These are phyloP conservation scores for Etia nguti DNA, from an alignment of 2,113 vertebrate species.

Conservation along the genomic window DNA sequence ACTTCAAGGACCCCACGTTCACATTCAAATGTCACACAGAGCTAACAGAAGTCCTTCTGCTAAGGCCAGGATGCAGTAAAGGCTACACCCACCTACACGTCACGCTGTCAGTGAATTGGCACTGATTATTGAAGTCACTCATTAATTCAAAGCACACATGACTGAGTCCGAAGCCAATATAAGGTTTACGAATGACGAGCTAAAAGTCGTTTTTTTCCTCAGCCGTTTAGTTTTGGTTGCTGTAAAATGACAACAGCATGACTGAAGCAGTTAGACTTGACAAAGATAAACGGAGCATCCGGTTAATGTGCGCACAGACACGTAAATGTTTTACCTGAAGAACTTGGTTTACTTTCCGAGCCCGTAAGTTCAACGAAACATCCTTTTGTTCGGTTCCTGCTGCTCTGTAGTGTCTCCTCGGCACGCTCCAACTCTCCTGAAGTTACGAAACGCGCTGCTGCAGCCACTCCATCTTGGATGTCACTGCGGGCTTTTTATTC, in stretches of 20 bases:
- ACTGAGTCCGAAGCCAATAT: neutral
- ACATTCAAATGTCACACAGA: neutral
- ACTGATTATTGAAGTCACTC: neutral
- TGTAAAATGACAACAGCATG: neutral
- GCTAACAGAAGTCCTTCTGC: neutral
- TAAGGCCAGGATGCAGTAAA: neutral
- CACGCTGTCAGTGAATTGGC: neutral
- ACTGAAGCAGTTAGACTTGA: neutral
- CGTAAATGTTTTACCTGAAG: neutral
- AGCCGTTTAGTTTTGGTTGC: neutral
- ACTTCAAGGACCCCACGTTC: neutral
- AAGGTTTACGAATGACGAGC: neutral
- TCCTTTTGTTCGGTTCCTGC: neutral
- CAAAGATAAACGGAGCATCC: neutral
- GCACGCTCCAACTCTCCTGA: neutral
- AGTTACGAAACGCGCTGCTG: neutral
- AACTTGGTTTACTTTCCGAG: neutral
- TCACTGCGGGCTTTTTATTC: neutral
- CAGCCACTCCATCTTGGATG: neutral
- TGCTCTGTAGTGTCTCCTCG: neutral
- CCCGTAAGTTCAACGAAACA: neutral
- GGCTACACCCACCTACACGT: neutral
- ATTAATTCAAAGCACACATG: neutral
- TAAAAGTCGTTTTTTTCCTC: neutral
- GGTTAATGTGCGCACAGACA: fast-evolving